Percentiles rank a stretch among this genome's conserved stretches.
These are phyloP conservation scores for Drosophila guanche DNA, from an alignment of 1,140 invertebrate species.

Conservation along the genomic window DNA sequence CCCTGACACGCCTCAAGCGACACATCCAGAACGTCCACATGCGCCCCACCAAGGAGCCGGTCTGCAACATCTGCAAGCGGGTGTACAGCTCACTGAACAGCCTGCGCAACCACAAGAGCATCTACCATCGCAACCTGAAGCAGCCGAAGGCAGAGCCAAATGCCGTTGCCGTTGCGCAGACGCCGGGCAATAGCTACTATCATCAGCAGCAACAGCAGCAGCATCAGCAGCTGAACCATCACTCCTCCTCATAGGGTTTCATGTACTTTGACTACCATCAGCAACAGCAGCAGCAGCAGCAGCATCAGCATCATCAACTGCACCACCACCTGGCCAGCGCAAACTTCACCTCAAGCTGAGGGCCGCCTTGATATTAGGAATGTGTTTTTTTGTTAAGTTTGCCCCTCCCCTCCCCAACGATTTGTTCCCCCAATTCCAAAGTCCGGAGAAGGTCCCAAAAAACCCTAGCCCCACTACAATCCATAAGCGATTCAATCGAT, in stretches of 20 bases:
- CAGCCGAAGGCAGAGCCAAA: conserved; percentile 84
- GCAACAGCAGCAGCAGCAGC: conserved; percentile 14
- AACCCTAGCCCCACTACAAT: too few species aligned
- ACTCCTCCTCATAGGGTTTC: conserved; percentile 82
- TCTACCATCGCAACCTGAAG: conserved; percentile 90
- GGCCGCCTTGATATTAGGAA: conserved; percentile 2
- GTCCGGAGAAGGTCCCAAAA: too few species aligned
- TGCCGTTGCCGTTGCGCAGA: conserved; percentile 18
- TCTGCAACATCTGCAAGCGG: conserved; percentile 94
- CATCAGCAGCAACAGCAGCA: conserved; percentile 64
- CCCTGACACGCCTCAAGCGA: conserved; percentile 91
- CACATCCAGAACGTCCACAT: conserved; percentile 95
- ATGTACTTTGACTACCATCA: conserved; percentile 80
- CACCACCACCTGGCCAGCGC: conserved; percentile 4
- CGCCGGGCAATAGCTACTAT: conserved; percentile 54
- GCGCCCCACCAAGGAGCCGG: conserved; percentile 91
- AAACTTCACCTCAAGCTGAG: conserved; percentile 33
- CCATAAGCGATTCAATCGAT: too few species aligned
- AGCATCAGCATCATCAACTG: neutral
- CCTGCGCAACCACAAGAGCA: conserved; percentile 94
- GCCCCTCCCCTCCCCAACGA: neutral
- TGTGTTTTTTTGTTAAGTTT: conserved; percentile 28
- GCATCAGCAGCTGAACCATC: conserved; percentile 66
- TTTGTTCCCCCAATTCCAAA: too few species aligned
- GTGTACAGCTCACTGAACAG: conserved; percentile 94